phyloP scores from a whole-genome alignment of 2,888 invertebrate species.

The Meganola albula region DNA sequence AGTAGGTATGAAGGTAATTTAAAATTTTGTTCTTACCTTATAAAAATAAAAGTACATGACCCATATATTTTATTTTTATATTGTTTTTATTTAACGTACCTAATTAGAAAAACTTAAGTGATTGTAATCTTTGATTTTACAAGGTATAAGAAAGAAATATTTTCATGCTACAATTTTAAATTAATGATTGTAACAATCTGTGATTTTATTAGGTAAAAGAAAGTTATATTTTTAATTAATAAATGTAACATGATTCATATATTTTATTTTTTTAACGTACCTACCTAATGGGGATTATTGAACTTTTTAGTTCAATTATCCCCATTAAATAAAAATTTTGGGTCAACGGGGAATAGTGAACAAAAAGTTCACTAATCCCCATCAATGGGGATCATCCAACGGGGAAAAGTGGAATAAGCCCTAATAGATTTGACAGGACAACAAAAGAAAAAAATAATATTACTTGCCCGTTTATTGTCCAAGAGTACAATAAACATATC shows the following conservation, averaged over 20 bases:
- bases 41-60: slow-evolving; percentile 9
- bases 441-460: slow-evolving; percentile 3
- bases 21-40: slow-evolving; percentile 8
- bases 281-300: slow-evolving; percentile 6
- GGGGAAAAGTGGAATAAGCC: slow-evolving; percentile 10
- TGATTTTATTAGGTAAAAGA: no score
- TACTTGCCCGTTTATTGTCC: slow-evolving; percentile 7
- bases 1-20: slow-evolving; percentile 9
- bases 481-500: slow-evolving; percentile 6
- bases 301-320: slow-evolving; percentile 7
- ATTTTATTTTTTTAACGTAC: slow-evolving; percentile 4
- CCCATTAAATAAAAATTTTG: slow-evolving; percentile 9
- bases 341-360: slow-evolving; percentile 9
- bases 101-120: slow-evolving; percentile 11
- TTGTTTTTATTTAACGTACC: slow-evolving; percentile 10
- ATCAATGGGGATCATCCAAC: slow-evolving; percentile 8
- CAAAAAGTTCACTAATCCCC: slow-evolving; percentile 9
- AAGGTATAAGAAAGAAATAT: slow-evolving; percentile 6
- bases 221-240: no score
- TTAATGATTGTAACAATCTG: no score
- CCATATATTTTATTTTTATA: slow-evolving; percentile 9
- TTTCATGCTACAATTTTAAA: no score
- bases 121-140: slow-evolving; percentile 9
- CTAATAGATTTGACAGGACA: slow-evolving; percentile 6
- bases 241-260: slow-evolving; percentile 1